Evolutionary conservation across 2,888 invertebrate genomes (phyloP).

Genomic region (Melanostoma scalare): DNA sequence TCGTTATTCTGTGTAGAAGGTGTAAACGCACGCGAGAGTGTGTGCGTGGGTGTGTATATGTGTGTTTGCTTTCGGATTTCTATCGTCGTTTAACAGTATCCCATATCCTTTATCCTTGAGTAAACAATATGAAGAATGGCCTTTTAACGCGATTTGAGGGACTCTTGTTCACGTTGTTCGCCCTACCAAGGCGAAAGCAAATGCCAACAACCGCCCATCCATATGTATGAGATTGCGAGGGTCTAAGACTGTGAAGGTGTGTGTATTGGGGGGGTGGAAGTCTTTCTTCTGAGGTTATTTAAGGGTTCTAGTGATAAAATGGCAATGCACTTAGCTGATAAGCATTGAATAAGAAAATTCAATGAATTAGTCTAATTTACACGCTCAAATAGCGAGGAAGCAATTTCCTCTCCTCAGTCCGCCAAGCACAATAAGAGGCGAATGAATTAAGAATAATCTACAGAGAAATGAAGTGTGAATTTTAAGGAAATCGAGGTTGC

Average conservation of each 20-base stretch:
- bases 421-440: too few species aligned
- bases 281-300: constrained; percentile 20
- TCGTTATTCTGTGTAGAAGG: not conserved
- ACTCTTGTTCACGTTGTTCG: constrained; percentile 20
- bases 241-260: not conserved
- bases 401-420: not conserved
- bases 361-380: constrained; percentile 57
- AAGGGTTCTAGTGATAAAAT: constrained; percentile 68
- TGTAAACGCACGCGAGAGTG: too few species aligned
- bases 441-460: too few species aligned
- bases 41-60: not conserved
- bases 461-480: too few species aligned
- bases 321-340: constrained; percentile 69
- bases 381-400: constrained; percentile 33
- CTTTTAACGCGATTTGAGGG: constrained; percentile 69
- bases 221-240: constrained; percentile 46
- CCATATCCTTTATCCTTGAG: constrained; percentile 61
- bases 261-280: not conserved
- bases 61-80: not conserved
- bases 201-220: constrained; percentile 26
- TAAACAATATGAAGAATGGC: constrained; percentile 68
- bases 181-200: constrained; percentile 21
- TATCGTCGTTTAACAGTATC: constrained; percentile 7
- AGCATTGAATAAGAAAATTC: constrained; percentile 59
- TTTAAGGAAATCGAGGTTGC: too few species aligned